These are phyloP conservation scores for Melanargia galathea DNA, from an alignment of 2,888 invertebrate species.

Conservation along the genomic window DNA sequence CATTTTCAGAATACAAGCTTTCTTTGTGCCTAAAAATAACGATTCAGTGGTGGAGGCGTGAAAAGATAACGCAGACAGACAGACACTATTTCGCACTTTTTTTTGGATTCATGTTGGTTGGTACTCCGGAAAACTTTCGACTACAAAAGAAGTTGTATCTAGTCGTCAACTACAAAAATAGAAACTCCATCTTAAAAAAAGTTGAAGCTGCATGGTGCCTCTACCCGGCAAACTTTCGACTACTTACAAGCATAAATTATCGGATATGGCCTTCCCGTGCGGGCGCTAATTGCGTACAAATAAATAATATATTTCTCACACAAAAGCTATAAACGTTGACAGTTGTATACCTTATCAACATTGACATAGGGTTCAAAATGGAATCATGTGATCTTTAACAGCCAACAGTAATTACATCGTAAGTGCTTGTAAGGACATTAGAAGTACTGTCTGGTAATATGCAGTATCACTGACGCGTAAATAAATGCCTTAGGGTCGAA, in stretches of 20 bases:
- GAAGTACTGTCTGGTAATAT: conserved; percentile 22
- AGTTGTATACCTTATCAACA: not conserved
- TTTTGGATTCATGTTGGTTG: too few relatives aligned
- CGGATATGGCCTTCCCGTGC: conserved; percentile 58
- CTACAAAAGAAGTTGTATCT: not conserved
- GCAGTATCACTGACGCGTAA: conserved; percentile 45
- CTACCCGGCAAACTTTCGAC: conserved; percentile 33
- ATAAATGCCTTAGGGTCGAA: conserved; percentile 39
- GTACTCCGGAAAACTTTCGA: too few relatives aligned
- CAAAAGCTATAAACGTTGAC: not conserved
- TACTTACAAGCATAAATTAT: conserved; percentile 64
- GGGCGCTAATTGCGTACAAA: conserved; percentile 68
- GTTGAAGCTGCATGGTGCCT: conserved; percentile 12
- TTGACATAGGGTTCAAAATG: conserved; percentile 16
- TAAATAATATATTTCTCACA: conserved; percentile 29
- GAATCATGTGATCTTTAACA: not conserved
- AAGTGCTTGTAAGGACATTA: conserved; percentile 35
- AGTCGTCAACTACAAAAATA: not conserved
- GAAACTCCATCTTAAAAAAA: conserved; percentile 1
- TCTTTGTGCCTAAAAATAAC: too few relatives aligned
- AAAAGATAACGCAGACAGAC: too few relatives aligned
- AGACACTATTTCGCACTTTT: too few relatives aligned
- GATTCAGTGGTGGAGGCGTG: too few relatives aligned
- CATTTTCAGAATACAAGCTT: too few relatives aligned
- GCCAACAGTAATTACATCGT: conserved; percentile 25